phyloP scores from a whole-genome alignment of 2,888 invertebrate species.

The Diaperis boleti region DNA sequence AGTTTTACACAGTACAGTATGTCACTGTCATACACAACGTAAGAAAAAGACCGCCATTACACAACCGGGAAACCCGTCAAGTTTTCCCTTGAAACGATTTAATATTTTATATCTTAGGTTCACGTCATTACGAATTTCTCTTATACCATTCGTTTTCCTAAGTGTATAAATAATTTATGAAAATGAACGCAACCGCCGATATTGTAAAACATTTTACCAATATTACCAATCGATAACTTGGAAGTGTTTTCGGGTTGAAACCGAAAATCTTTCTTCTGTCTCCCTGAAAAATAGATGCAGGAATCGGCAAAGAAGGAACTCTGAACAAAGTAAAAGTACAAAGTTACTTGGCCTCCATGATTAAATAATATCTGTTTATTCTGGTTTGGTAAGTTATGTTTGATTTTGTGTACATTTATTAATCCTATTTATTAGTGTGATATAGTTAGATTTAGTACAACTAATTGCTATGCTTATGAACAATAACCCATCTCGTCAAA shows the following conservation, averaged over 20 bases:
- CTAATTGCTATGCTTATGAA: no score
- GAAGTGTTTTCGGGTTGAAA: slow-evolving; percentile 1
- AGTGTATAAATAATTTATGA: slow-evolving; percentile 38
- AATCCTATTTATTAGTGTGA: no score
- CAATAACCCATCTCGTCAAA: no score
- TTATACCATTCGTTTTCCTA: slow-evolving; percentile 35
- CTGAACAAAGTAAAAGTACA: no score
- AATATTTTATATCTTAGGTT: slow-evolving; percentile 42
- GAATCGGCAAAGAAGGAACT: neutral
- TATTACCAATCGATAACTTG: slow-evolving; percentile 4
- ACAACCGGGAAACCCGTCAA: slow-evolving; percentile 40
- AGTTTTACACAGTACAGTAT: slow-evolving; percentile 53
- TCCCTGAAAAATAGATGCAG: neutral
- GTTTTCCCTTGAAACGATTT: slow-evolving; percentile 39
- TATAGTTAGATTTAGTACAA: no score
- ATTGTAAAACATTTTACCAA: slow-evolving; percentile 26
- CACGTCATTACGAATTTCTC: slow-evolving; percentile 41
- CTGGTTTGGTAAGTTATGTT: no score
- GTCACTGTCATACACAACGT: slow-evolving; percentile 56
- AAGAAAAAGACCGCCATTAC: slow-evolving; percentile 27
- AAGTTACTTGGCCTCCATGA: no score
- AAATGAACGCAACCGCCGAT: slow-evolving; percentile 33
- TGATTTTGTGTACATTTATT: no score
- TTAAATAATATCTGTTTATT: no score
- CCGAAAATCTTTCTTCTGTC: neutral